These are phyloP conservation scores for Andricus grossulariae DNA, from an alignment of 1,140 invertebrate species.

Conservation along the genomic window DNA sequence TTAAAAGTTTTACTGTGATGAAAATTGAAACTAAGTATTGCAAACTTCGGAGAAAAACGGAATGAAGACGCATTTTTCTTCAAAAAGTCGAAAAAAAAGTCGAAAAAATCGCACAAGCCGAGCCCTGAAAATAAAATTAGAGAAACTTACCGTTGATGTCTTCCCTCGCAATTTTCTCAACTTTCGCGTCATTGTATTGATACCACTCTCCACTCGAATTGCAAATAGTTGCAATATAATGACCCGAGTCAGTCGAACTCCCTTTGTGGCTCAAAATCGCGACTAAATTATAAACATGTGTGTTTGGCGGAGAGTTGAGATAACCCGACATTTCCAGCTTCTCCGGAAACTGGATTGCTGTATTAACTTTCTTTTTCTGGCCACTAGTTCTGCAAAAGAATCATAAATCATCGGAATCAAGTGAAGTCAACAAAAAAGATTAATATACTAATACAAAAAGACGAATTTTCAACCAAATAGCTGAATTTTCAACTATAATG, in stretches of 20 bases:
- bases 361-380: slow-evolving; percentile 83
- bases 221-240: slow-evolving; percentile 80
- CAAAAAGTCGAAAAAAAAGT: too few relatives aligned
- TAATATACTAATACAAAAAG: too few relatives aligned
- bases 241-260: slow-evolving; percentile 82
- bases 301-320: slow-evolving; percentile 66
- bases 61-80: too few relatives aligned
- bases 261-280: slow-evolving; percentile 84
- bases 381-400: slow-evolving; percentile 77
- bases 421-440: too few relatives aligned
- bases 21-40: too few relatives aligned
- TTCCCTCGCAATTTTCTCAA: slow-evolving; percentile 76
- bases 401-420: slow-evolving; percentile 34
- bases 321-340: slow-evolving; percentile 81
- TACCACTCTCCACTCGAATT: slow-evolving; percentile 79
- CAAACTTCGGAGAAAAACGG: too few relatives aligned
- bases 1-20: too few relatives aligned
- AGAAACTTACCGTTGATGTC: background rate
- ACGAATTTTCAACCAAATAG: too few relatives aligned
- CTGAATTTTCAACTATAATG: too few relatives aligned
- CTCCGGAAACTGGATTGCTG: slow-evolving; percentile 82
- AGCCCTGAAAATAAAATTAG: background rate
- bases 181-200: slow-evolving; percentile 84
- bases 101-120: too few relatives aligned
- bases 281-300: slow-evolving; percentile 79